Evolutionary conservation across 2,888 invertebrate genomes (phyloP).

Genomic region (Venustoraphidia nigricollis): DNA sequence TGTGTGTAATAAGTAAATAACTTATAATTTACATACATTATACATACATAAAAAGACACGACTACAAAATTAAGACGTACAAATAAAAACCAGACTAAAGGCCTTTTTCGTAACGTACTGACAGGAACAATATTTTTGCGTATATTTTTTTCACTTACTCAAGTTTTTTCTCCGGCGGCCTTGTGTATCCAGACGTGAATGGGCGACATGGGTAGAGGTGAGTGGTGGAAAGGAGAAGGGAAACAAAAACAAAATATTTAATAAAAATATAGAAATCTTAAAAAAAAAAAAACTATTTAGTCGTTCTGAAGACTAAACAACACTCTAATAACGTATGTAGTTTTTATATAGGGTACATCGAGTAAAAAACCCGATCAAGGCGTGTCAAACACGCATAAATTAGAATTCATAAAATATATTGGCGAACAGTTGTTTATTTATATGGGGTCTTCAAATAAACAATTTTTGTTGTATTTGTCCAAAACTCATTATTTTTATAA

Average conservation of each 20-base stretch:
- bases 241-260: constrained; percentile 25
- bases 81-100: constrained; percentile 10
- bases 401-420: too few relatives aligned
- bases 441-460: too few relatives aligned
- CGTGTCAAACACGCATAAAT: too few relatives aligned
- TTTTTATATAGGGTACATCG: too few relatives aligned
- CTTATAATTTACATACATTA: constrained; percentile 9
- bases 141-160: constrained; percentile 37
- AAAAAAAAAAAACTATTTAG: constrained; percentile 2
- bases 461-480: too few relatives aligned
- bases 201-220: constrained; percentile 19
- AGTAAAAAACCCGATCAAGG: too few relatives aligned
- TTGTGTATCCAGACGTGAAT: constrained; percentile 29
- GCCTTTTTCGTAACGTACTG: constrained; percentile 16
- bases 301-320: too few relatives aligned
- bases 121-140: constrained; percentile 13
- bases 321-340: too few relatives aligned
- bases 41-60: constrained; percentile 18
- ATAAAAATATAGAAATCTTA: constrained; percentile 11
- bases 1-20: background rate
- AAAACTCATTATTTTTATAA: too few relatives aligned
- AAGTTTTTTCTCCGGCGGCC: constrained; percentile 50
- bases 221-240: constrained; percentile 19
- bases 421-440: too few relatives aligned
- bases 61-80: constrained; percentile 13